These are phyloP conservation scores for Tetragonula carbonaria DNA, from an alignment of 2,888 invertebrate genomes.

Conservation along the genomic window DNA sequence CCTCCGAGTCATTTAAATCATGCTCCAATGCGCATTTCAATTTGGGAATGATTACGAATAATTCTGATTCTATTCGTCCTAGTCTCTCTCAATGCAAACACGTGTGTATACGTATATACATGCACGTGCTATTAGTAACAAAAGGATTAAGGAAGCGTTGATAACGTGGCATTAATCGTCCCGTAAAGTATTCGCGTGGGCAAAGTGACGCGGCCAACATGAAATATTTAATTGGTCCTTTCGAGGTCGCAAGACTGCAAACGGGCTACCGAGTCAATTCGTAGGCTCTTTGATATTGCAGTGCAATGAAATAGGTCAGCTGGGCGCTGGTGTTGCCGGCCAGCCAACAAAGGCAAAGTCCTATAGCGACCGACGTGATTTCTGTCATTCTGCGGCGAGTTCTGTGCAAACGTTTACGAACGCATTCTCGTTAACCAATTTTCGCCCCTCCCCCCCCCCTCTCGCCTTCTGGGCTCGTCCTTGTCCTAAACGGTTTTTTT, in stretches of 20 bases:
- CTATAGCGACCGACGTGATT: slow-evolving; percentile 43
- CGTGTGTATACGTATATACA: neutral
- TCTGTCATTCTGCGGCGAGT: slow-evolving; percentile 65
- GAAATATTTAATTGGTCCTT: slow-evolving; percentile 74
- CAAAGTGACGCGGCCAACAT: slow-evolving; percentile 41
- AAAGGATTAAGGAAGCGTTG: slow-evolving; percentile 1
- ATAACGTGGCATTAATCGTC: slow-evolving; percentile 8
- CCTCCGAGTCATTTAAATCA: no score
- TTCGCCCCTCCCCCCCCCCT: neutral
- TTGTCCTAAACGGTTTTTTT: neutral
- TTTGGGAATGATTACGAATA: neutral
- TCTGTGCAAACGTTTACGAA: slow-evolving; percentile 54
- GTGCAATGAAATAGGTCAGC: slow-evolving; percentile 63
- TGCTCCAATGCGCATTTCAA: neutral
- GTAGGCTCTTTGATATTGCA: slow-evolving; percentile 72
- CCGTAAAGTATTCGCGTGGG: slow-evolving; percentile 2
- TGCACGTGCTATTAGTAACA: neutral
- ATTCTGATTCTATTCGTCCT: neutral
- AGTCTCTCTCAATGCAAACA: no score
- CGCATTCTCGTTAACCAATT: slow-evolving; percentile 61
- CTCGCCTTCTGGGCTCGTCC: neutral
- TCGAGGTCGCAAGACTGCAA: slow-evolving; percentile 54
- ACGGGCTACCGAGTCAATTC: slow-evolving; percentile 66
- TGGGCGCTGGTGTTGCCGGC: slow-evolving; percentile 13
- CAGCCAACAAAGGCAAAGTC: slow-evolving; percentile 46